Evolutionary conservation across 2,113 vertebrate genomes (phyloP), one percentile per base, ranked within the genome.

Genomic region (Poeciliopsis prolifica): DNA sequence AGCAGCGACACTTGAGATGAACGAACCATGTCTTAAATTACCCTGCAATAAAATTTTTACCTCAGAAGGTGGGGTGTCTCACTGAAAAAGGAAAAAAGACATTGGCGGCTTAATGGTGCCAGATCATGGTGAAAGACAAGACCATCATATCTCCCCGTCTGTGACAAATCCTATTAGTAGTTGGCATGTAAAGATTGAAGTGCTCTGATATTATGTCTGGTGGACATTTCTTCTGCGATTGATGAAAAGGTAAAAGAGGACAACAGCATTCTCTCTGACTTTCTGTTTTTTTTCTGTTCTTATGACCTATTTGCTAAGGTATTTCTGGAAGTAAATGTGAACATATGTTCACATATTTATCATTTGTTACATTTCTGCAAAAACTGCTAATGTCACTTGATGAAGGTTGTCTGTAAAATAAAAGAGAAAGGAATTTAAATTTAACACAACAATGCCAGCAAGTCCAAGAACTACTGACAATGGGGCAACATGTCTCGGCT

Each of bases 21-120:
- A 86, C 74, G 67, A 86, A 89, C 65, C 87, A 75, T 88, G 78
- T 84, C 84, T 82, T 79, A 87, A 89, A 92, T 92, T 82, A 91
- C 71, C 83, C 83, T 88, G 88, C 79, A 81, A 91, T 91, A 88
- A 90, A 86, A 83, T 19, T 67, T 76, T 80, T 79, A 82, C 78
- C 83, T 91, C 74, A 71, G 81, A 84, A 77, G 75, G 81, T 87
- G 72, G 79, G 74, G 40, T 44, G 76, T 79, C 73, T 77, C 60
- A 0, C 40, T 64, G 40, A 65, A 70, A 75, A 66, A 62, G 3
- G 15, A 24, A 61, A 71, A 8, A 63, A 87, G 40, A 63, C 65
- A 78, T 62, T 64, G 77, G 77, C 73, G 77, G 81, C 51, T 87
- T 90, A 85, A 91, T 90, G 83, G 82, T 60, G 80, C 80, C 70